phyloP scores from a whole-genome alignment of 2,797 vertebrate genomes.

The Nothura maculosa region DNA sequence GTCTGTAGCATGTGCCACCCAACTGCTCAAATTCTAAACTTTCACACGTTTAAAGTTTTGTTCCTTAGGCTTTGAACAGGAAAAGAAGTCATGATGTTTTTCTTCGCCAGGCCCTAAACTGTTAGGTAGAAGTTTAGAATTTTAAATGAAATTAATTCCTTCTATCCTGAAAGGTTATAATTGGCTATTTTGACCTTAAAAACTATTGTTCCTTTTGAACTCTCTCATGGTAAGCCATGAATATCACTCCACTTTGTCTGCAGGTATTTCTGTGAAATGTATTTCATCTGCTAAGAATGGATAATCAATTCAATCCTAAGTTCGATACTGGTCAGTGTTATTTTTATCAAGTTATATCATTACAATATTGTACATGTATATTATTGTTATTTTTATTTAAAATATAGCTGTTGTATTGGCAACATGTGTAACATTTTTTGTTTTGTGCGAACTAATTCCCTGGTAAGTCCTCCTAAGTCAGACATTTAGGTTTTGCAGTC shows the following conservation, averaged over 20 bases:
- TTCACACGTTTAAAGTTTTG: not conserved
- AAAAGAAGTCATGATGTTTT: conserved; percentile 14
- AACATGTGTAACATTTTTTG: conserved; percentile 43
- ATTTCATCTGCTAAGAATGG: conserved; percentile 34
- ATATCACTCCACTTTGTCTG: not conserved
- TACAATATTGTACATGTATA: conserved; percentile 51
- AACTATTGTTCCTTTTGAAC: not conserved
- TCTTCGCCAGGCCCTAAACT: not conserved
- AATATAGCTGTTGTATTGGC: conserved; percentile 12
- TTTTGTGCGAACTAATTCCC: conserved; percentile 18
- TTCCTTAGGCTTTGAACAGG: not conserved
- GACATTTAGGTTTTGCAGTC: conserved; percentile 18
- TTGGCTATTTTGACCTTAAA: not conserved
- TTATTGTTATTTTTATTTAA: conserved; percentile 62
- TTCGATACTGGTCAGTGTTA: conserved; percentile 40
- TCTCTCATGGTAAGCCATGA: not conserved
- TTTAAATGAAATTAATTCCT: not conserved
- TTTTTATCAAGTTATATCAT: conserved; percentile 20
- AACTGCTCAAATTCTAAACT: conserved; percentile 36
- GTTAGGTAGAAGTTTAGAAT: not conserved
- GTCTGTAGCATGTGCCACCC: conserved; percentile 16
- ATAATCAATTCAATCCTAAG: conserved; percentile 17
- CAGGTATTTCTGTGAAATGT: conserved; percentile 53
- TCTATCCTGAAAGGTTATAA: not conserved
- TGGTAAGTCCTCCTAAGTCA: not conserved